Base-by-base conservation (phyloP, 1,140 invertebrate species). In the Brachionus koreanus region DNA sequence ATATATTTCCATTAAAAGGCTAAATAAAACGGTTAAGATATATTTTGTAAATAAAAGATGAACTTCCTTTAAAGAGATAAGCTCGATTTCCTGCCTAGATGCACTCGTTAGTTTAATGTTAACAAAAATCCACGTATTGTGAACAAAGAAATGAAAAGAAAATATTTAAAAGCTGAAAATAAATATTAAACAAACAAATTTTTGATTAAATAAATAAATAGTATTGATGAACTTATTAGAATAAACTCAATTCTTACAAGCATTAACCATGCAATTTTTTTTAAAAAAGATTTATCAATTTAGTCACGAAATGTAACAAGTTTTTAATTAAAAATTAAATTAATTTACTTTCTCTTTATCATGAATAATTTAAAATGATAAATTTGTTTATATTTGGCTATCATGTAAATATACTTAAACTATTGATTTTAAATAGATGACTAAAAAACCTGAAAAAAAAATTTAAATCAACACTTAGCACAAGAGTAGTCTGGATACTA, bases 151-250 rank as follows among this genome's bases (percentile, higher is more conserved):
- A 57, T 57, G 49, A 57, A 57, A 57, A 57, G 49, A 57, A 57
- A 57, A 57, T 57, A 57, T 57, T 57, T 57, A 57, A 57, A 57
- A 57, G 16, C 49, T 57, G 49, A 57, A 57, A 57, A 57, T 57
- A 57, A 57, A 57, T 57, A 57, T 57, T 57, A 57, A 57, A 57
- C 16, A 57, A 57, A 57, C 49, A 57, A 57, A 57, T 57, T 57
- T 57, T 57, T 57, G 49, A 57, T 57, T 19, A 57, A 57, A 57
- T 57, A 57, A 57, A 57, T 57, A 57, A 57, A 57, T 57, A 57
- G 49, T 57, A 57, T 57, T 57, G 49, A 57, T 57, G 49, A 57
- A 57, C 49, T 57, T 16, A 57, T 57, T 57, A 57, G 49, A 57
- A 57, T 10, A 57, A 23, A 57, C 49, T 57, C n/a, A 57, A 57